Evolutionary conservation across 2,797 vertebrate genomes (phyloP).

Genomic region (Chrosomus eos): DNA sequence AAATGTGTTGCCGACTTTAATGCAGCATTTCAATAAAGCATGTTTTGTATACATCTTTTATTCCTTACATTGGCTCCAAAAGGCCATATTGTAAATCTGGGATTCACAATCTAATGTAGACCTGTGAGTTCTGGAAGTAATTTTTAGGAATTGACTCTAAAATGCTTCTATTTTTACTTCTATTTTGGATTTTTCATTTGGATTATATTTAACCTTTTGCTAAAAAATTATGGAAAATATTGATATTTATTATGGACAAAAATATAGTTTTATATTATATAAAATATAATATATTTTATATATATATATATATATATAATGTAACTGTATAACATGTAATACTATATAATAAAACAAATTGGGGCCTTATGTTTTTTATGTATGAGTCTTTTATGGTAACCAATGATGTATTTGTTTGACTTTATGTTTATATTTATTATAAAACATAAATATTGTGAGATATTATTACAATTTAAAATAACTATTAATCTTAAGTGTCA

Average conservation of each 20-base stretch:
- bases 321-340: neutral
- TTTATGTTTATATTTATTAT: no score
- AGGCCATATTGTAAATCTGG: neutral
- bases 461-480: neutral
- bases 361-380: no score
- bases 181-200: neutral
- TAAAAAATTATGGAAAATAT: no score
- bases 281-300: no score
- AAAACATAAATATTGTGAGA: neutral
- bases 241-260: no score
- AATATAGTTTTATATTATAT: neutral
- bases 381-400: neutral
- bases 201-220: no score
- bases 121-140: neutral
- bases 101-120: neutral
- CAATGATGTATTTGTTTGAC: neutral
- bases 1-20: neutral
- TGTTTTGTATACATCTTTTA: neutral
- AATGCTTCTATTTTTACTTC: neutral
- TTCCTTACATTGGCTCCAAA: neutral
- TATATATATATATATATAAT: no score
- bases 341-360: neutral
- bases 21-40: neutral
- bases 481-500: neutral
- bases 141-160: neutral